Evolutionary conservation across 1,140 invertebrate species (phyloP).

Genomic region (Mizuhopecten yessoensis): DNA sequence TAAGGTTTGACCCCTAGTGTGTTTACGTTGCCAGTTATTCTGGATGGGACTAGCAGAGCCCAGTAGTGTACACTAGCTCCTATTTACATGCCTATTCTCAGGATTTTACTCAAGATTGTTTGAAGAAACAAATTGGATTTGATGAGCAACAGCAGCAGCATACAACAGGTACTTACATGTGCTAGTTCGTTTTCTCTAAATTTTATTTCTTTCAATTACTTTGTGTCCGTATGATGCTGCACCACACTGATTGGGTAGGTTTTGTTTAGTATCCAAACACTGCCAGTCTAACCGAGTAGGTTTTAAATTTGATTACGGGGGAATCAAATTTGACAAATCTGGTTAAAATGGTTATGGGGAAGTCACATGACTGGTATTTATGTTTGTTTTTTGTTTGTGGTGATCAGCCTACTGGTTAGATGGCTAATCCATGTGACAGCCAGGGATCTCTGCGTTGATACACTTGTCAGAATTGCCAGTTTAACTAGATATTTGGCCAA

Average conservation of each 20-base stretch:
- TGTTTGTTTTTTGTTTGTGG: background rate
- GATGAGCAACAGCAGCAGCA: background rate
- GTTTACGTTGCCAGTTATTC: too few species aligned
- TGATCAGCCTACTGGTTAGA: background rate
- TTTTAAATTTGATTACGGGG: background rate
- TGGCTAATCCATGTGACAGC: background rate
- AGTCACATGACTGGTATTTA: too few species aligned
- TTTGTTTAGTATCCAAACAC: background rate
- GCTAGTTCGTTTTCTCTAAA: background rate
- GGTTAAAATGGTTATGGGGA: background rate
- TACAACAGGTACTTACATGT: background rate
- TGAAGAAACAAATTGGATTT: background rate
- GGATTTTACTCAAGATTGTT: too few species aligned
- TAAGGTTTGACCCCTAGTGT: too few species aligned
- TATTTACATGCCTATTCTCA: too few species aligned
- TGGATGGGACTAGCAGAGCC: too few species aligned
- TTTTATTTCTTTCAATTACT: background rate
- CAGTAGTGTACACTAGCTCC: too few species aligned
- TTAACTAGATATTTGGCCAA: conserved; percentile 19
- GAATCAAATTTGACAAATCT: background rate
- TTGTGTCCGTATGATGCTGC: background rate
- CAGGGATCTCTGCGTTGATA: background rate
- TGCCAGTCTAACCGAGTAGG: background rate
- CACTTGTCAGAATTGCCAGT: background rate
- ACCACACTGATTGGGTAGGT: background rate